Evolutionary conservation across 2,888 invertebrate genomes (phyloP), one percentile per base, ranked within the genome.

Genomic region (Drosophila neotestacea): DNA sequence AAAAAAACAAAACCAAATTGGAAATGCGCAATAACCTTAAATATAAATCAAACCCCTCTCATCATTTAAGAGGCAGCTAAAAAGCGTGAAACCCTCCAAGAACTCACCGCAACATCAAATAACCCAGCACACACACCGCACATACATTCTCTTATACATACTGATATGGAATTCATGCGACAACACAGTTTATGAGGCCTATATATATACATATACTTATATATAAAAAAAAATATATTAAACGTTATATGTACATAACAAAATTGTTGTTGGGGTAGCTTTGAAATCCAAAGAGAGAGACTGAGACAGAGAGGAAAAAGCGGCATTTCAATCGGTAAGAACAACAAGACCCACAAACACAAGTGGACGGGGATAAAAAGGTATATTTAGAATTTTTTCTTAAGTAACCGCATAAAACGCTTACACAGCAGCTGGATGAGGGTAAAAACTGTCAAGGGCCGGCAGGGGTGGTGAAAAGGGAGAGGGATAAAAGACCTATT

Each of bases 201-300:
- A 63, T 58, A 36, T 46, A 61, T 11, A 51, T 36, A 7, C 13
- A 39, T 28, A 32, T 36, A 7, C 13, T 36, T 28, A 32, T 7
- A 32, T 7, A 32, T 2, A 30, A 30, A 11, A 13, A 41, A 41
- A 54, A 47, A 62, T 56, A 83, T 64, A 74, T 70, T 65, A 65
- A 85, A 62, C 77, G 66, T 51, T 50, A 47, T 72, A 48, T 77
- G 41, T 70, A 70, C 67, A 71, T 62, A 85, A 73, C 65, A 77
- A 77, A 66, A 59, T 66, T 68, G 64, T 67, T 72, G 69, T 84
- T 83, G 78, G 82, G 87, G 75, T 77, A 86, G 87, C 73, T 81
- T 74, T 75, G 55, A 74, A 77, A 85, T 75, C 63, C 69, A 65
- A 51, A 65, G 59, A 47, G 50, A n/a, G 4, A 7, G 6, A 10